Base-by-base conservation (phyloP, 2,888 invertebrate genomes). In the Adelphocoris suturalis region DNA sequence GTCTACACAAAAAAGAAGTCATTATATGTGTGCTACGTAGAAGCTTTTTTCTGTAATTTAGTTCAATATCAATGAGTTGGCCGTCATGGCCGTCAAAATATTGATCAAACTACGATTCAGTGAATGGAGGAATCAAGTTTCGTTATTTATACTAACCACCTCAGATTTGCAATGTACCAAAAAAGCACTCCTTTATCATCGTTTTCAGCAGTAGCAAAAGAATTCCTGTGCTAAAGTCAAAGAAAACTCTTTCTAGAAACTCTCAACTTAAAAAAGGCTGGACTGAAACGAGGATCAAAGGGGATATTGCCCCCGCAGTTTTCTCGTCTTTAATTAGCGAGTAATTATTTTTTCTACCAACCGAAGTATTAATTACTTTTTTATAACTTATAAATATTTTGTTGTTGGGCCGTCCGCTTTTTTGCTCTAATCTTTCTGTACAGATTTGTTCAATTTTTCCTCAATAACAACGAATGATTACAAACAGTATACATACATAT, bases 261-360 rank as follows among this genome's bases (percentile, higher is more conserved):
- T 57, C 57, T 14, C 57, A 16, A 4, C 19, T 27, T 68, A 23
- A 68, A 68, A 68, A 23, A 68, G 23, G 23, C 5, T 13, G 68
- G 27, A n/a, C 19, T n/a, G 57, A n/a, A n/a, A 57, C 16, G 12
- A 23, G 68, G 68, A 68, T 68, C 68, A 68, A 68, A 68, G 68
- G 57, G 68, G 68, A 68, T 68, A 68, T 68, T 68, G 68, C 68
- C 68, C 23, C 68, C 68, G 19, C 68, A 68, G 61, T 68, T 68
- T 68, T 68, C 68, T 19, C 68, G 9, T 19, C 68, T 19, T 23
- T 68, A 68, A 68, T 68, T 68, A 23, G 68, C 68, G 23, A 68
- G 23, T 68, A 68, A 68, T 68, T 68, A 61, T 68, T 27, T 68
- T 68, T 68, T 68, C 12, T 7, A 68, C 19, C 19, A 68, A 23